Evolutionary conservation across 2,797 vertebrate genomes (phyloP), one percentile per base, ranked within the genome.

Genomic region (Ctenopoma multispine): DNA sequence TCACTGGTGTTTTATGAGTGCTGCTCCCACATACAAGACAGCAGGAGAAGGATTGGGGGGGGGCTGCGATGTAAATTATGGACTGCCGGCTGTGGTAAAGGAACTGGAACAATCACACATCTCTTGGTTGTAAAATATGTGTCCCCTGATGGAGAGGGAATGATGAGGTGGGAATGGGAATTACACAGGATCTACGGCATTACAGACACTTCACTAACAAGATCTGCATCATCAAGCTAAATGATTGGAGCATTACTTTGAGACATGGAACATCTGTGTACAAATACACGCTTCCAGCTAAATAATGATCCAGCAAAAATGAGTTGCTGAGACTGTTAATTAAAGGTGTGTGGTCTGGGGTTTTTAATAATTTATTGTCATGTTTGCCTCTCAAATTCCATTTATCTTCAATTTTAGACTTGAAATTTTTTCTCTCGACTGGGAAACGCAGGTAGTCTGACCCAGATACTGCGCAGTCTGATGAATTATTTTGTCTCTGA

Each of bases 1-100:
- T 85, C 82, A 69, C 71, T 23, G 72, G 72, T 90, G 86, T 73
- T 92, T 93, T 91, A 93, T 88, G 84, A 57, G 49, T 2, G 15
- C 76, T 77, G 64, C 84, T 83, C 67, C 59, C 67, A 71, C 79
- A 77, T 80, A 77, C 75, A 66, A 76, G 80, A 62, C 77, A 49
- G 83, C 72, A 63, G 63, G 51, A 69, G 67, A 12, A n/a, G 61
- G 62, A 12, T 44, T 14, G 60, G 53, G 17, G 51, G 60, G 24
- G 20, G 29, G 21, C 53, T 76, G 17, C 66, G 72, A 44, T 69
- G 66, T 90, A 80, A 90, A 83, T 89, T 78, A 89, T 82, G 76
- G 83, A 79, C 81, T 78, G 71, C 49, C 44, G 23, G 36, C 67
- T 63, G 65, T 36, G 57, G 73, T 82, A 62, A 87, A 83, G 78